A percentile compares a stretch with the other conserved stretches of the same genome.
Evolutionary conservation across 2,888 invertebrate genomes (phyloP).

Genomic region (Pediacus dermestoides): DNA sequence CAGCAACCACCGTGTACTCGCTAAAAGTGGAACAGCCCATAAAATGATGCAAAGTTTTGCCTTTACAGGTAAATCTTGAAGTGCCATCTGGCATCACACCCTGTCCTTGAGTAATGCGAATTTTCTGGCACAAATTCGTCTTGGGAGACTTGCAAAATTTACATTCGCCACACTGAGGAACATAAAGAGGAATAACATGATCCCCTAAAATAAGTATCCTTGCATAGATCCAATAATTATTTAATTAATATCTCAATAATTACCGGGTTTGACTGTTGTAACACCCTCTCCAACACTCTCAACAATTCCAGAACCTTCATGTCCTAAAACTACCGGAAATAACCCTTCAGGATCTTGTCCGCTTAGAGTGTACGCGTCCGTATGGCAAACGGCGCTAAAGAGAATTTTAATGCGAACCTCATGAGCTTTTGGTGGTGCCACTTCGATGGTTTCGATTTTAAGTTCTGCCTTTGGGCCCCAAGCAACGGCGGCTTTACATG

Average conservation of each 20-base stretch:
- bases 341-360: constrained; percentile 88
- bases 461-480: constrained; percentile 92
- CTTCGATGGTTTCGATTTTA: constrained; percentile 86
- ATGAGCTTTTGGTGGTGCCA: constrained; percentile 88
- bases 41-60: constrained; percentile 78
- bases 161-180: constrained; percentile 95
- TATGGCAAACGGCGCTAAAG: constrained; percentile 86
- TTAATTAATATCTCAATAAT: too few species aligned
- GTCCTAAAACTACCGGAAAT: constrained; percentile 91
- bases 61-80: constrained; percentile 77
- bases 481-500: constrained; percentile 93
- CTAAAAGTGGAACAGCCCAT: constrained; percentile 97
- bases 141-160: constrained; percentile 94
- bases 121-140: constrained; percentile 95
- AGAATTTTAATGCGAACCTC: constrained; percentile 83
- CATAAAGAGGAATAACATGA: constrained; percentile 95
- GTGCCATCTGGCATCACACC: constrained; percentile 94
- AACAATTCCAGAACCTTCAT: constrained; percentile 96
- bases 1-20: constrained; percentile 91
- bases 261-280: constrained; percentile 75
- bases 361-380: constrained; percentile 84
- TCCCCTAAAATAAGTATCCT: too few species aligned
- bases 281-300: constrained; percentile 95
- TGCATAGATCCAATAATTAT: too few species aligned
- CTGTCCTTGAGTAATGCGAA: constrained; percentile 79